phyloP scores from a whole-genome alignment of 2,888 invertebrate species.

The Eutolmus rufibarbis region DNA sequence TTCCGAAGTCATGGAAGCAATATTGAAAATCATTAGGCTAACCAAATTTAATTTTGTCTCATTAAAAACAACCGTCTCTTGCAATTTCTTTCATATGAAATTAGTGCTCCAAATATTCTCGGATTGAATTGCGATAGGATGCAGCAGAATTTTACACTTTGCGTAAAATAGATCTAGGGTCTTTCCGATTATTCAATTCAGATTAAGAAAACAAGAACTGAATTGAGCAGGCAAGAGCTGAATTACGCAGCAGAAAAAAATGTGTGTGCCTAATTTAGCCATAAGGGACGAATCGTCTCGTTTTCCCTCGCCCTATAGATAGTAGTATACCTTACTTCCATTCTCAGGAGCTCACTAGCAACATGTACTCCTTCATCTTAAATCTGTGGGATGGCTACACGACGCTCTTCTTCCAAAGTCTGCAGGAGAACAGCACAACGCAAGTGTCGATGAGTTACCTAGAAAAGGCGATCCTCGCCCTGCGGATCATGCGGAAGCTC shows the following conservation, averaged over 20 bases:
- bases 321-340: background rate
- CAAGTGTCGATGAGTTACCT: slow-evolving; percentile 72
- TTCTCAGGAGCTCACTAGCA: slow-evolving; percentile 75
- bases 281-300: background rate
- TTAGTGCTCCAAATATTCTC: too few species aligned
- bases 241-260: background rate
- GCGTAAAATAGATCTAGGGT: too few species aligned
- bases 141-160: too few species aligned
- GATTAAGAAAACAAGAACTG: too few species aligned
- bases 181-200: too few species aligned
- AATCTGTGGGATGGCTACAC: slow-evolving; percentile 82
- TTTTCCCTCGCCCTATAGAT: background rate
- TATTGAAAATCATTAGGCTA: too few species aligned
- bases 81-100: too few species aligned
- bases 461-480: slow-evolving; percentile 81
- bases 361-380: slow-evolving; percentile 77
- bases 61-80: too few species aligned
- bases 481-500: slow-evolving; percentile 83
- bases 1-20: too few species aligned
- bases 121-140: too few species aligned
- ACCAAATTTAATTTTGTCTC: too few species aligned
- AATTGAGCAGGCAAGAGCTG: too few species aligned
- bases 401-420: slow-evolving; percentile 71
- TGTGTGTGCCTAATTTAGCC: background rate
- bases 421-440: slow-evolving; percentile 68